Conservation (phyloP, 2,113 vertebrate genomes). For the Amphilophus citrinellus region DNA sequence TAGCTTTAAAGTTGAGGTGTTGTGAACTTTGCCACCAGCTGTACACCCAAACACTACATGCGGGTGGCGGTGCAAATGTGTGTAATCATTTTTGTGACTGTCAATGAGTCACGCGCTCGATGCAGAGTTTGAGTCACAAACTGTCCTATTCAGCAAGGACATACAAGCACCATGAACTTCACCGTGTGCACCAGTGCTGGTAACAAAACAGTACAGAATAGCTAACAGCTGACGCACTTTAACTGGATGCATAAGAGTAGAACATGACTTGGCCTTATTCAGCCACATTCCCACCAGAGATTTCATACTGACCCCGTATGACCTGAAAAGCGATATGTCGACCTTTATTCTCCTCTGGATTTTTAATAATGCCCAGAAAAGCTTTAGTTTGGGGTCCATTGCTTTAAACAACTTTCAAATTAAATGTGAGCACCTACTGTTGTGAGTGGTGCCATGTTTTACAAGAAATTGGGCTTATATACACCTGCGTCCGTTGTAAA, state of each 20-base stretch:
- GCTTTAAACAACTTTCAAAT: slow-evolving; percentile 3
- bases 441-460: slow-evolving; percentile 23
- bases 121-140: slow-evolving; percentile 52
- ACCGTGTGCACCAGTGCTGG: slow-evolving; percentile 64
- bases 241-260: slow-evolving; percentile 58
- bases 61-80: background rate
- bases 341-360: slow-evolving; percentile 40
- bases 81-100: slow-evolving; percentile 7
- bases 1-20: slow-evolving; percentile 47
- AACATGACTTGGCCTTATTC: slow-evolving; percentile 62
- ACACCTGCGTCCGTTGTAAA: slow-evolving; percentile 25
- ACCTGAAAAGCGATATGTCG: slow-evolving; percentile 53
- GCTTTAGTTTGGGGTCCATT: background rate
- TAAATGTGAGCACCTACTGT: slow-evolving; percentile 4
- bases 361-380: slow-evolving; percentile 44
- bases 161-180: slow-evolving; percentile 64
- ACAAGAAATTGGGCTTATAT: slow-evolving; percentile 18
- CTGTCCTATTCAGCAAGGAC: slow-evolving; percentile 72
- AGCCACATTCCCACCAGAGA: slow-evolving; percentile 57
- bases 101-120: slow-evolving; percentile 17
- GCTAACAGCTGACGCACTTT: slow-evolving; percentile 53
- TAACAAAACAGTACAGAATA: slow-evolving; percentile 47
- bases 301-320: slow-evolving; percentile 49
- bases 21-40: slow-evolving; percentile 57
- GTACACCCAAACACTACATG: slow-evolving; percentile 22